These are phyloP conservation scores for Hippoglossus stenolepis DNA, from an alignment of 2,113 vertebrate genomes.

Conservation along the genomic window DNA sequence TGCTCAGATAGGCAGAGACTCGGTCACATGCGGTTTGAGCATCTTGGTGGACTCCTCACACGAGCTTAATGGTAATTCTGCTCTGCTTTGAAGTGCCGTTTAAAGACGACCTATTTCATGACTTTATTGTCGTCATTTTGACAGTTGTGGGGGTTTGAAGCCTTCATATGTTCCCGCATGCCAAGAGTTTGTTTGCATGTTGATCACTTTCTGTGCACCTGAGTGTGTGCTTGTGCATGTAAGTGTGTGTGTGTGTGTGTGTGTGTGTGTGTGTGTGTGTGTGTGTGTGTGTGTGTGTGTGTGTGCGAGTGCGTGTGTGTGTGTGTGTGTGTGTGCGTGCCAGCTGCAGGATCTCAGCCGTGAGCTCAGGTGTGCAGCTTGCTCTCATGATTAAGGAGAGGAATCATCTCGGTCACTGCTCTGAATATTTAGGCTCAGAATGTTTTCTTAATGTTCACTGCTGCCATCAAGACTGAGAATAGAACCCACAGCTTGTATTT, in stretches of 20 bases:
- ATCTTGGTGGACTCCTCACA: slow-evolving; percentile 50
- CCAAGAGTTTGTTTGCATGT: slow-evolving; percentile 38
- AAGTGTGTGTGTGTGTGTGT: slow-evolving; percentile 1
- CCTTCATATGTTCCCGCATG: slow-evolving; percentile 29
- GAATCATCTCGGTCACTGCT: slow-evolving; percentile 40
- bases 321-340: slow-evolving; percentile 9
- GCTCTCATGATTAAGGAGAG: slow-evolving; percentile 49
- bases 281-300: slow-evolving; percentile 8
- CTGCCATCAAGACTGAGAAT: slow-evolving; percentile 52
- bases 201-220: slow-evolving; percentile 45
- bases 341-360: slow-evolving; percentile 49
- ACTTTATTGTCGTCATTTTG: slow-evolving; percentile 58
- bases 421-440: slow-evolving; percentile 44
- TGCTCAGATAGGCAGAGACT: slow-evolving; percentile 52
- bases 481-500: slow-evolving; percentile 66
- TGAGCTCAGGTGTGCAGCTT: slow-evolving; percentile 65
- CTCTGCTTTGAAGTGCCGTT: slow-evolving; percentile 53
- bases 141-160: slow-evolving; percentile 55
- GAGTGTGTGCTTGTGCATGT: not conserved
- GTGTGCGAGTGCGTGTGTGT: slow-evolving; percentile 24
- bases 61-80: slow-evolving; percentile 44
- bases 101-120: slow-evolving; percentile 70
- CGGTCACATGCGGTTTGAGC: slow-evolving; percentile 51
- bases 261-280: slow-evolving; percentile 20
- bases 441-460: slow-evolving; percentile 56